Base-by-base conservation (phyloP, 1,140 invertebrate species). In the Leptinotarsa undecemlineata region DNA sequence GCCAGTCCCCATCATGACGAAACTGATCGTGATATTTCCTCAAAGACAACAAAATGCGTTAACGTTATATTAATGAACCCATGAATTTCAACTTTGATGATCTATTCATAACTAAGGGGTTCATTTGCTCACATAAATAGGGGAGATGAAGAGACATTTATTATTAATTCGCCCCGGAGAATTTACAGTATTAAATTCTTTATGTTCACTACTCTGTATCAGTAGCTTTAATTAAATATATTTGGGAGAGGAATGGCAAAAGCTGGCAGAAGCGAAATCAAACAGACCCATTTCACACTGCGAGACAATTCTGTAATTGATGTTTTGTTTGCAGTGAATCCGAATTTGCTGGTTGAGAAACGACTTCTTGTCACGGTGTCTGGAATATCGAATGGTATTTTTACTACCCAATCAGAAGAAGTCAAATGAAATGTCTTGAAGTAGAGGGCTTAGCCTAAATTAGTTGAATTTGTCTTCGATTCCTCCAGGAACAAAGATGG, bases 141-240 rank as follows among this genome's bases (percentile, higher is more conserved):
- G 51, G 51, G 51, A 57, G 51, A 42, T 42, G 33, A 3, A 57
- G 51, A 57, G 51, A 57, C 51, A 57, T 57, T 19, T 57, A 57
- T 57, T 19, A 57, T 57, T 57, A 15, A 15, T 15, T 57, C 14
- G 1, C 51, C 17, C n/a, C 17, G n/a, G 51, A 19, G 51, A 57
- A 57, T 57, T 19, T 19, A 57, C 51, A 17, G 51, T 57, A 57
- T 57, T 19, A 57, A 57, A 57, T 57, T 57, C 51, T 57, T 57
- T 19, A 57, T 57, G 51, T 57, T 57, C n/a, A 57, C 51, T 57
- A 14, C n/a, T 19, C 51, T 15, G 51, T 57, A 57, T 57, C 51
- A 57, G 3, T 57, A 17, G 51, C 51, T 57, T 57, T 57, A 57
- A 57, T 57, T 57, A 57, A 57, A 57, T 57, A 57, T 57, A 57